Base-by-base conservation (phyloP, 1,140 invertebrate genomes). In the Bombus impatiens region DNA sequence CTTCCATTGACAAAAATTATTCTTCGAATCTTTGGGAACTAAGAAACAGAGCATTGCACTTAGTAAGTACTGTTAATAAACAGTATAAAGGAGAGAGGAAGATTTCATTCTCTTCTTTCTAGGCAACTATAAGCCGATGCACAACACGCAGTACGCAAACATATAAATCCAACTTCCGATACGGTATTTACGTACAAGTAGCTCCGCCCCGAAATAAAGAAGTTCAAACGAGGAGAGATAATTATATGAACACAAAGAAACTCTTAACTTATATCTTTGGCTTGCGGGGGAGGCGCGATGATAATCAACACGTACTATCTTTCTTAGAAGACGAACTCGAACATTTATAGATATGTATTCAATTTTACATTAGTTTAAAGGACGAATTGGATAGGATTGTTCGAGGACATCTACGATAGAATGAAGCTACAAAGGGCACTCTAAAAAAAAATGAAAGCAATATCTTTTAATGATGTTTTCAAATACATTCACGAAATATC, bases 21-120 rank as follows among this genome's bases (percentile, higher is more conserved):
- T 96, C 96, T 22, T 98, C 97, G 95, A 97, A 97, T 93, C 95
- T 98, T 84, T 98, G 98, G 97, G 96, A 98, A 87, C 95, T 97
- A 81, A 96, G 97, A 84, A 93, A 96, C 88, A 95, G 96, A 93
- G 97, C 97, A 28, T 96, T 97, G 8, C 96, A 96, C 94, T 95
- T 97, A 96, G 97, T 97, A 94, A 91, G 75, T 89, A 57, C 25
- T 18, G 15, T 40, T 32, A 28, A 53, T 53, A 28, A 37, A 68
- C 5, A 25, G n/a, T 65, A 35, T 32, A 22, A 57, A 44, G 15
- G 6, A 25, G 10, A 70, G 22, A 2, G 13, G 13, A n/a, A 15
- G 25, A 18, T 78, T 65, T 85, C 78, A 74, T 71, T 72, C 80
- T 72, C 83, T 42, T 57, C 83, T 74, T 70, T 82, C 67, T 86